Percentiles rank a stretch among this genome's conserved stretches.
These are phyloP conservation scores for Drosophila subquinaria DNA, from an alignment of 2,888 invertebrate species.

Conservation along the genomic window DNA sequence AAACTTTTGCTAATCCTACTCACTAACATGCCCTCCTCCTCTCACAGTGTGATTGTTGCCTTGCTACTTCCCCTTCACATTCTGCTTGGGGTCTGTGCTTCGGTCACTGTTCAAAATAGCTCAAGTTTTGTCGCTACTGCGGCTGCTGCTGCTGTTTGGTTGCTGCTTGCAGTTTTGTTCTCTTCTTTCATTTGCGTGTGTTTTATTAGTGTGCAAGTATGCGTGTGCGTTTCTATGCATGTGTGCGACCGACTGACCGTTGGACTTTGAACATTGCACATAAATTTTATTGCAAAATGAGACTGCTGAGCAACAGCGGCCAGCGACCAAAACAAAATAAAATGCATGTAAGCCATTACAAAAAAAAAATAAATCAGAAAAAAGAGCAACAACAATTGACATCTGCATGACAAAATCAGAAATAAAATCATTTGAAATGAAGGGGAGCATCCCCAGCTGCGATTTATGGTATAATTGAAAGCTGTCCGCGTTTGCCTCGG, in stretches of 20 bases:
- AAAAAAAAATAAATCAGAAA: constrained; percentile 26
- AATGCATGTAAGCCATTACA: constrained; percentile 41
- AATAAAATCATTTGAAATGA: constrained; percentile 24
- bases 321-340: constrained; percentile 40
- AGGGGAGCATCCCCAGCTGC: constrained; percentile 25
- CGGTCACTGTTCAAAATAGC: constrained; percentile 60
- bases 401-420: constrained; percentile 11
- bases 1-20: constrained; percentile 43
- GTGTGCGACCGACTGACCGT: constrained; percentile 74
- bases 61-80: constrained; percentile 33
- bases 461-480: constrained; percentile 53
- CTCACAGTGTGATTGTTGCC: not conserved
- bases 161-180: constrained; percentile 41
- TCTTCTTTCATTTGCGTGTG: constrained; percentile 50
- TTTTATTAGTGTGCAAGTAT: constrained; percentile 25
- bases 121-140: constrained; percentile 36
- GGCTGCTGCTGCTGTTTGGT: constrained; percentile 9
- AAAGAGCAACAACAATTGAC: constrained; percentile 33
- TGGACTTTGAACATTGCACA: constrained; percentile 79
- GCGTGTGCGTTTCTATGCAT: constrained; percentile 13
- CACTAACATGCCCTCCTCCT: constrained; percentile 18
- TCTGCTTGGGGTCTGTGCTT: constrained; percentile 45
- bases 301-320: constrained; percentile 41
- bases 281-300: constrained; percentile 71
- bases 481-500: constrained; percentile 32